Percentiles rank a stretch among this genome's conserved stretches.
Conservation (phyloP, 2,113 vertebrate genomes). For the Dasyprocta punctata region DNA sequence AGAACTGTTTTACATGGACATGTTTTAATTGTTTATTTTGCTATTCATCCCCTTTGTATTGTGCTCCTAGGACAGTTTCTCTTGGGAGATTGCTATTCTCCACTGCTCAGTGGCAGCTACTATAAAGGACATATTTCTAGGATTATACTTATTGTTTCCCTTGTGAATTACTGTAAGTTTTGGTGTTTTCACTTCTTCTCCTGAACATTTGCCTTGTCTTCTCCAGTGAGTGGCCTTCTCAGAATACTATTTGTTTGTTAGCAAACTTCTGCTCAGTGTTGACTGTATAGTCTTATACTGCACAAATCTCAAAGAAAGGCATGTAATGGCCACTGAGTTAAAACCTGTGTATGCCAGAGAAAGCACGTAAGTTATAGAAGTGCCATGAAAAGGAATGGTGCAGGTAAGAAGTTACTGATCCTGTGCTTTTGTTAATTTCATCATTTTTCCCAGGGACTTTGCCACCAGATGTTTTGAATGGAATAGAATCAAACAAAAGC, state of each 20-base stretch:
- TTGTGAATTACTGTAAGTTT: not conserved
- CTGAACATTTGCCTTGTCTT: not conserved
- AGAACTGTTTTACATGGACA: not conserved
- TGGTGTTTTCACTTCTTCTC: not conserved
- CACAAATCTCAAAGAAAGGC: slow-evolving; percentile 29
- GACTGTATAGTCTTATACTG: not conserved
- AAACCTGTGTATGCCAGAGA: not conserved
- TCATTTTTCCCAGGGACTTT: slow-evolving; percentile 36
- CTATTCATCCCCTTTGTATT: not conserved
- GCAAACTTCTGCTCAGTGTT: slow-evolving; percentile 40
- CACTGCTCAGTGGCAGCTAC: not conserved
- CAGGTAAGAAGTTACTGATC: not conserved
- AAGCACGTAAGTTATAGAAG: slow-evolving; percentile 18
- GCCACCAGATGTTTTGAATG: slow-evolving; percentile 17
- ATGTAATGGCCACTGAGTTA: not conserved
- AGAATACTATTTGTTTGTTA: slow-evolving; percentile 11
- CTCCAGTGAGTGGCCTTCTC: not conserved
- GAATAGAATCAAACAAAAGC: not conserved
- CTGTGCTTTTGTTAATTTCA: slow-evolving; percentile 2
- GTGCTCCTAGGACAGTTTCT: not conserved
- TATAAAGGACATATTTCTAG: not conserved
- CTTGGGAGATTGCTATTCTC: slow-evolving; percentile 4
- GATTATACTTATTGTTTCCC: not conserved
- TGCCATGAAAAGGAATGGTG: not conserved
- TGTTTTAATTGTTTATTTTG: not conserved